A percentile compares a stretch with the other conserved stretches of the same genome.
phyloP scores from a whole-genome alignment of 2,797 vertebrate genomes.

The Poeciliopsis infans region DNA sequence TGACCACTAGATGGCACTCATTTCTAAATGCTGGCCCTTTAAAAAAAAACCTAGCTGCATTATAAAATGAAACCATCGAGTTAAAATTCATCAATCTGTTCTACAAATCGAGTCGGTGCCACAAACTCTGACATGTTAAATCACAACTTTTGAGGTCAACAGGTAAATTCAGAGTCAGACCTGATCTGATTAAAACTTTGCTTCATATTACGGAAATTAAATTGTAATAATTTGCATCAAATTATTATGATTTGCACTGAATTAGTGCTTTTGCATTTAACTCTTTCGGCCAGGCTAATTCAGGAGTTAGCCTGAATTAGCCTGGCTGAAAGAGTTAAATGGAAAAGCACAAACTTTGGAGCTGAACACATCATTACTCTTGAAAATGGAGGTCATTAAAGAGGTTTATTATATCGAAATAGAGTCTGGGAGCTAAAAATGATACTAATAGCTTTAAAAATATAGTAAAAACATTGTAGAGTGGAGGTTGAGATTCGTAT shows the following conservation, averaged over 20 bases:
- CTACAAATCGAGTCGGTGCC: neutral
- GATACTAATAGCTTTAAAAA: neutral
- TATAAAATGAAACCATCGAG: neutral
- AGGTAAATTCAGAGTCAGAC: neutral
- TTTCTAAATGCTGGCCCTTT: neutral
- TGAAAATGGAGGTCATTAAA: neutral
- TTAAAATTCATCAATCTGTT: neutral
- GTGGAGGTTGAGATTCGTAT: neutral
- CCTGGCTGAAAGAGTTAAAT: neutral
- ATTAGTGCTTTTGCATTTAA: too few species aligned
- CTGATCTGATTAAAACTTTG: neutral
- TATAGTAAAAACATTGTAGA: neutral
- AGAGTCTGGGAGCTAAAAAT: neutral
- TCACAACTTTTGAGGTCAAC: neutral
- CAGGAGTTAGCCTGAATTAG: too few species aligned
- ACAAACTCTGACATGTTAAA: neutral
- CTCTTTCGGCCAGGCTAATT: too few species aligned
- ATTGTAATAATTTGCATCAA: neutral
- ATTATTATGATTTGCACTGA: too few species aligned
- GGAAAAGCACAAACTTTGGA: neutral
- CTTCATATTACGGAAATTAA: neutral
- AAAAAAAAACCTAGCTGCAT: neutral
- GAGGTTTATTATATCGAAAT: neutral
- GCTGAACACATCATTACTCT: constrained; percentile 2
- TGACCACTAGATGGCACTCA: neutral